phyloP scores from a whole-genome alignment of 2,888 invertebrate species.

The Pseudococcus longispinus region DNA sequence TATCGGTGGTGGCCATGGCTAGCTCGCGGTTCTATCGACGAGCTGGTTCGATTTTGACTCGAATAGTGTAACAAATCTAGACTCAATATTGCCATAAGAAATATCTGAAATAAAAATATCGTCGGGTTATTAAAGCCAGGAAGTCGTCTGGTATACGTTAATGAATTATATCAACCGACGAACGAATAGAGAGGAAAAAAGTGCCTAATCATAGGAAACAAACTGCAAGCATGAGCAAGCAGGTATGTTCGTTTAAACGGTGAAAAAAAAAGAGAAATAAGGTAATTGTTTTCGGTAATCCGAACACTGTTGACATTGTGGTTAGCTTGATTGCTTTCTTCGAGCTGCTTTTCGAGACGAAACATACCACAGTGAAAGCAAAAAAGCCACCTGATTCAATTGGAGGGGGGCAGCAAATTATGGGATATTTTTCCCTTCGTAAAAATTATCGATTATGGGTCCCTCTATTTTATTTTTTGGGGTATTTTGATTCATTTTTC shows the following conservation, averaged over 20 bases:
- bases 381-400: background rate
- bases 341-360: background rate
- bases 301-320: conserved; percentile 45
- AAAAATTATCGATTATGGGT: background rate
- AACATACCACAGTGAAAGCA: conserved; percentile 2
- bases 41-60: conserved; percentile 28
- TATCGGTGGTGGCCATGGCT: background rate
- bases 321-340: conserved; percentile 34
- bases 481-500: background rate
- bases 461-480: background rate
- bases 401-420: background rate
- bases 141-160: background rate
- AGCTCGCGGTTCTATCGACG: background rate
- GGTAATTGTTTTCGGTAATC: conserved; percentile 46
- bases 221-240: conserved; percentile 48
- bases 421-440: background rate
- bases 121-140: background rate
- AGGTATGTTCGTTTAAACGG: background rate
- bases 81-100: conserved; percentile 54
- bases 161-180: background rate
- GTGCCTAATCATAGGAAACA: conserved; percentile 36
- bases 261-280: conserved; percentile 41
- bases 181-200: background rate
- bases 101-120: conserved; percentile 47
- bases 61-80: conserved; percentile 48